Evolutionary conservation across 2,888 invertebrate genomes (phyloP), one percentile per base, ranked within the genome.

Genomic region (Ennomos quercinarius): DNA sequence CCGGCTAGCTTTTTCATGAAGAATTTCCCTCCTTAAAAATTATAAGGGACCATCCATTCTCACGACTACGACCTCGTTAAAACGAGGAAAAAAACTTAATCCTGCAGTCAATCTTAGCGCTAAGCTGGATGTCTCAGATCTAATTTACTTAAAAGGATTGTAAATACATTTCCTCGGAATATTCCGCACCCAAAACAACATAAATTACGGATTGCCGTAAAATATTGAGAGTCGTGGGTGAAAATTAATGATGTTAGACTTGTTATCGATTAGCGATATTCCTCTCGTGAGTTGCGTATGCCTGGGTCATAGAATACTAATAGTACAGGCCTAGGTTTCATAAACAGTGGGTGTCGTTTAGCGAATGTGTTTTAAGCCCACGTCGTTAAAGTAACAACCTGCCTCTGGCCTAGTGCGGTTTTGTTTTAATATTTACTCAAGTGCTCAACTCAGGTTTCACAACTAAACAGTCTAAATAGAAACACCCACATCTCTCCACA

Each of bases 1-100:
- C 66, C 70, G 61, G 68, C 67, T 61, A 80, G 78, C 86, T 84
- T 85, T 83, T 85, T 83, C 81, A 82, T 80, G 71, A 74, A 74
- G 80, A 81, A 78, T 83, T 81, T 74, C 72, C 74, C 71, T 82
- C 77, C 72, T 56, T 52, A 67, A 75, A 81, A 83, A 78, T 83
- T 76, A 79, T 77, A 74, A 73, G 76, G 68, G 73, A 70, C 73
- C 51, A 61, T 51, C 60, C 60, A 52, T 56, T 56, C 55, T 56
- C 60, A 56, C 75, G 78, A 76, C 73, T 72, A 65, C 70, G 68
- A 70, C 70, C 70, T 74, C 74, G 77, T 74, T 80, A 53, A 56
- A 46, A 53, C 46, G 55, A 12, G 51, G 43, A 61, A 61, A 61
- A 60, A 61, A 61, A 56, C 55, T 55, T 61, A 61, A 61, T 61